Evolutionary conservation across 2,113 vertebrate genomes (phyloP), one percentile per base, ranked within the genome.

Genomic region (Colossoma macropomum): DNA sequence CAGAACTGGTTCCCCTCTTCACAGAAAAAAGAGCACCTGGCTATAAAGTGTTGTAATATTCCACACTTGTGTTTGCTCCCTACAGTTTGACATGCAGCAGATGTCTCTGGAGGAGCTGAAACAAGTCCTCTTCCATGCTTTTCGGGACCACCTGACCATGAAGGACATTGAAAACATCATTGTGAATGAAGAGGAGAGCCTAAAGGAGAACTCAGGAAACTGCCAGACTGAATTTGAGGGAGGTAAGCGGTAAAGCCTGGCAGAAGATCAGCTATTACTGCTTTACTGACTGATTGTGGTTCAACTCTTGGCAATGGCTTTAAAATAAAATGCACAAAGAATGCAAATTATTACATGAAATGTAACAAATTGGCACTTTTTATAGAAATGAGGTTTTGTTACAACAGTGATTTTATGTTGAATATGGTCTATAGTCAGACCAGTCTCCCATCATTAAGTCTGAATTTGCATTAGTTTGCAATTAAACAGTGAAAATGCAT

Each of bases 101-200:
- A 92, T 99, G 95, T 99, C 97, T 2, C 92, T 99, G 94, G 98
- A 99, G 75, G 98, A 99, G 93, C 91, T 99, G 90, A 99, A 99
- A 93, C 98, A 99, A 90, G 96, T 99, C 88, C 95, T 99, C 80
- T 99, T 99, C 91, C 96, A 99, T 0, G 97, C 98, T 89, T 99
- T 99, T 93, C 95, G 95, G 50, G 97, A 99, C 91, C 98, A 99
- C 89, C 89, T 99, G 84, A 99, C 97, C 0, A 99, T 99, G 98
- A 99, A 99, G 94, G 97, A 99, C 94, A 99, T 99, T 0, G 98
- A 99, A 93, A 99, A 97, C 93, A 99, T 99, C 93, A 99, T 99
- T 90, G 97, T 97, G 93, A 99, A 95, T 0, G 98, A 99, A 91
- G 98, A 99, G 88, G 98, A 99, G 92, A 99, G 98, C 88, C 93